Percentiles rank a stretch among this genome's conserved stretches.
These are phyloP conservation scores for Yponomeuta evonymella DNA, from an alignment of 2,888 invertebrate genomes.

Conservation along the genomic window DNA sequence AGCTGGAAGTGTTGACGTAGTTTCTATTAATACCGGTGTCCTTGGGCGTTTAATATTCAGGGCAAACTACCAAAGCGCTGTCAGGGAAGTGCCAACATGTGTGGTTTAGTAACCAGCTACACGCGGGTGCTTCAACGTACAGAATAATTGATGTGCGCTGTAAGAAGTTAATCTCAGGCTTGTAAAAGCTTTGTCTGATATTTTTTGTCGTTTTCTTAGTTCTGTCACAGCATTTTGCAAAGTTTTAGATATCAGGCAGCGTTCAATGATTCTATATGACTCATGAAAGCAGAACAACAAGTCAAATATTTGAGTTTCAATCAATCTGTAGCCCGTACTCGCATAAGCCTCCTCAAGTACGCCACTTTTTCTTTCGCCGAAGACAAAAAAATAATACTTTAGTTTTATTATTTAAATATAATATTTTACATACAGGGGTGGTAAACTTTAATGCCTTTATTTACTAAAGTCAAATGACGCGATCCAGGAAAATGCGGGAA, in stretches of 20 bases:
- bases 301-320: too few relatives aligned
- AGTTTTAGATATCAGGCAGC: background rate
- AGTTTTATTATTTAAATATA: too few relatives aligned
- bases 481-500: too few relatives aligned
- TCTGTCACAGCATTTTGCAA: background rate
- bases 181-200: background rate
- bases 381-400: too few relatives aligned
- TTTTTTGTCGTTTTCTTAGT: background rate
- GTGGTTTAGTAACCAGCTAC: conserved; percentile 13
- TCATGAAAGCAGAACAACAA: too few relatives aligned
- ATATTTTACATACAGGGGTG: too few relatives aligned
- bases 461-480: too few relatives aligned
- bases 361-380: too few relatives aligned
- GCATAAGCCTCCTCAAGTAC: too few relatives aligned
- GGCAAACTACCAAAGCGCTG: conserved; percentile 56
- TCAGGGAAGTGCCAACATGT: conserved; percentile 50
- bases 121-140: background rate
- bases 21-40: conserved; percentile 10
- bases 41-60: conserved; percentile 28
- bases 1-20: background rate
- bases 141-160: background rate
- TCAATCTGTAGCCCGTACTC: too few relatives aligned
- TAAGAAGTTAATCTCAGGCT: background rate
- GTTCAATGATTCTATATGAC: too few relatives aligned
- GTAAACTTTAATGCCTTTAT: too few relatives aligned